Evolutionary conservation across 2,888 invertebrate genomes (phyloP).

Genomic region (Silvanus unidentatus): DNA sequence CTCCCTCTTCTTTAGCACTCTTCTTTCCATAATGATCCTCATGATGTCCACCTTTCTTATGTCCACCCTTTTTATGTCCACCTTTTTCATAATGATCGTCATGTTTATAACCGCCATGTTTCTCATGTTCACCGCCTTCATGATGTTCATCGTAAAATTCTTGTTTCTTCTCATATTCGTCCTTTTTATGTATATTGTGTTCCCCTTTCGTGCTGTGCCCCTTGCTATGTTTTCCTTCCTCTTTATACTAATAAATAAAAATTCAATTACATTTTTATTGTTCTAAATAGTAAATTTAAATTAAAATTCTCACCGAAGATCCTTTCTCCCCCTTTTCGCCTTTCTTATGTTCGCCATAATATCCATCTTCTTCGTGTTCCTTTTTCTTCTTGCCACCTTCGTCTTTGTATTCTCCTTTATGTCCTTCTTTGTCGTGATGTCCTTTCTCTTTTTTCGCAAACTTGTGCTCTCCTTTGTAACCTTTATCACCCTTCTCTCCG

Average conservation of each 20-base stretch:
- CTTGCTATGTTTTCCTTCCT: constrained; percentile 61
- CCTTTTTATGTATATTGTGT: constrained; percentile 69
- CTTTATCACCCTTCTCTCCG: constrained; percentile 40
- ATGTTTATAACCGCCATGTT: constrained; percentile 56
- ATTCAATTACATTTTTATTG: too few species aligned
- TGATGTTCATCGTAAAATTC: constrained; percentile 72
- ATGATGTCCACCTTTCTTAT: constrained; percentile 49
- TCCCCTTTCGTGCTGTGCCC: constrained; percentile 71
- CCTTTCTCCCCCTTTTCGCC: constrained; percentile 51
- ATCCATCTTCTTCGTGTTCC: constrained; percentile 47
- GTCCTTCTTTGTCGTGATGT: constrained; percentile 46
- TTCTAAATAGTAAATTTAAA: not conserved
- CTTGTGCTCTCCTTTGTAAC: constrained; percentile 39
- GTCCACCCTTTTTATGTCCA: constrained; percentile 53
- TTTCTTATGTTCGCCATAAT: constrained; percentile 49
- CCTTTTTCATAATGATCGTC: constrained; percentile 54
- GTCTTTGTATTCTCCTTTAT: constrained; percentile 49
- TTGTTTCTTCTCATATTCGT: constrained; percentile 68
- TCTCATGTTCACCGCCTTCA: constrained; percentile 60
- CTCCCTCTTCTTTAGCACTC: constrained; percentile 53
- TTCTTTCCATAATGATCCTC: constrained; percentile 53
- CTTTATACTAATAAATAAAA: not conserved
- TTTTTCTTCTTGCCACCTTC: constrained; percentile 49
- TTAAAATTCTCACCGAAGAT: constrained; percentile 30
- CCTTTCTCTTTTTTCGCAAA: constrained; percentile 39